phyloP scores from a whole-genome alignment of 2,888 invertebrate species.

The Agrotis puta region DNA sequence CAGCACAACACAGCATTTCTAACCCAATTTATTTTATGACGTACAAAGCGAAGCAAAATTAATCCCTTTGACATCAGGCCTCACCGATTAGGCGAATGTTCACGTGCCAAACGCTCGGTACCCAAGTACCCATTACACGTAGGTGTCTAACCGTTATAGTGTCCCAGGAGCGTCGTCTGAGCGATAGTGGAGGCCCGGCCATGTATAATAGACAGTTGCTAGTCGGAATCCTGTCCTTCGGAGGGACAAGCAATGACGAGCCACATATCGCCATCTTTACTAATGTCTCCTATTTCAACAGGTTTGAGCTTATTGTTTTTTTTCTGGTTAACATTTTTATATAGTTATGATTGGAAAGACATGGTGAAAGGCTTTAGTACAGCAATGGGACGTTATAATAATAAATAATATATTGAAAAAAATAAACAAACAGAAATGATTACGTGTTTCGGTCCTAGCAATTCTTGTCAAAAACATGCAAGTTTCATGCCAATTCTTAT shows the following conservation, averaged over 20 bases:
- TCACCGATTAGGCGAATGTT: constrained; percentile 11
- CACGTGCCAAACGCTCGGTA: constrained; percentile 14
- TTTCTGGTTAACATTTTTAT: neutral
- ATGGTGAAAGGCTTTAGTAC: too few species aligned
- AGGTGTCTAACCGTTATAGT: constrained; percentile 33
- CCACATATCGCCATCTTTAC: constrained; percentile 77
- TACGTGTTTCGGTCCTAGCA: too few species aligned
- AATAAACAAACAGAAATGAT: too few species aligned
- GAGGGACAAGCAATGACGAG: constrained; percentile 60
- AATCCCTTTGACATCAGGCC: neutral
- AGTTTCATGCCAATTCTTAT: too few species aligned
- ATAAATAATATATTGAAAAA: too few species aligned
- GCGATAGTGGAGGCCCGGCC: constrained; percentile 82
- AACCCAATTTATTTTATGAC: neutral
- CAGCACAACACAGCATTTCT: neutral
- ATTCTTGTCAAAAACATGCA: too few species aligned
- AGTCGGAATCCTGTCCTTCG: constrained; percentile 79
- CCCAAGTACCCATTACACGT: constrained; percentile 3
- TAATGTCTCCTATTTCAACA: constrained; percentile 82
- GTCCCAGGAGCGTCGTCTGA: constrained; percentile 74
- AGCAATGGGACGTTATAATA: too few species aligned
- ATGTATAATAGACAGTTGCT: constrained; percentile 65
- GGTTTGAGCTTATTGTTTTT: constrained; percentile 61
- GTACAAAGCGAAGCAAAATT: neutral
- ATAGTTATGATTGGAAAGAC: too few species aligned